Evolutionary conservation across 2,888 invertebrate species (phyloP), one percentile per base, ranked within the genome.

Genomic region (Euspilapteryx auroguttella): DNA sequence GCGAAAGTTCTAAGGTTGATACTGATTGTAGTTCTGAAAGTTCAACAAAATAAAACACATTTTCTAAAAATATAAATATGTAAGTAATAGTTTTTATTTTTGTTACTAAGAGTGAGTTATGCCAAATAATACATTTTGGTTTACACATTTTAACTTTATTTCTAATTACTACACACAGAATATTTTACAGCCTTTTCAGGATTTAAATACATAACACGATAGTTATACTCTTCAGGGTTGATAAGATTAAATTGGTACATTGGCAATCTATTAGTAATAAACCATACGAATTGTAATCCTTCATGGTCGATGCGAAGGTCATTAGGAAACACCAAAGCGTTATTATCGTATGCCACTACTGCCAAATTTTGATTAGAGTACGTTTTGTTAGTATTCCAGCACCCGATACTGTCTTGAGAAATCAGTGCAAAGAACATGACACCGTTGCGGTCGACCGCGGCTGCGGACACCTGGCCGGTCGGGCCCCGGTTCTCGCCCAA

Each of bases 351-450:
- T 1, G 84, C 86, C 1, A 87, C 73, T 6, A 86, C 59, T 2
- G 79, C 82, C 27, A 87, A 55, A 50, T 87, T 88, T 9, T 71
- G 59, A 10, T 79, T 71, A 23, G 64, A 76, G 42, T 89, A 89
- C 0, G 86, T 82, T 41, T 86, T 87, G n/a, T 80, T 71, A 3
- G 85, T 86, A 45, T 91, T 85, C 91, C 91, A 91, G 56, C 91
- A 91, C 37, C 86, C 88, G 25, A 92, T 79, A 34, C 86, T 81
- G 55, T 90, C 87, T 34, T 80, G 79, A 31, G 87, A 86, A 29
- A 90, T 84, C 55, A 89, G 81, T 73, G 91, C 89, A 52, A 79
- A 90, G 62, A 87, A 89, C 82, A 90, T 84, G 10, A 91, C 78
- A 34, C 86, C 87, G 47, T 83, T 82, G 40, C 80, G 76, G 49